Evolutionary conservation across 2,113 vertebrate genomes (phyloP), one percentile per base, ranked within the genome.

Genomic region (Lates calcarifer): DNA sequence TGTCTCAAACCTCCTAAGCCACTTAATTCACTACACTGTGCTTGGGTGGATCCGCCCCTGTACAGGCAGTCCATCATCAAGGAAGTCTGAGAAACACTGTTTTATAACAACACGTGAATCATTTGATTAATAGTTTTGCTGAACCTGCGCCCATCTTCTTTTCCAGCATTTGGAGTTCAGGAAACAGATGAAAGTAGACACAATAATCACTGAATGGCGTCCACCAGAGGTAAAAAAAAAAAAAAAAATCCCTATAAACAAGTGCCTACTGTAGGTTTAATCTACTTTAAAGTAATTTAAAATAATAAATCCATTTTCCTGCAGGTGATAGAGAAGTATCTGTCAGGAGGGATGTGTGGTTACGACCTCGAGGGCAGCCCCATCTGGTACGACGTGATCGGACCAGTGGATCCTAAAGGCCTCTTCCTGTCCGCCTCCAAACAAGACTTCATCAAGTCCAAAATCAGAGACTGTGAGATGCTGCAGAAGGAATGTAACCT

Each of bases 391-490:
- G 98, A 99, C 0, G 92, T 99, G 81, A 91, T 98, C 0, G 98
- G 98, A 15, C 97, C 97, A 0, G 90, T 99, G 80, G 98, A 99
- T 8, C 95, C 96, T 79, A 98, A 96, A 79, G 98, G 98, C 31
- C 94, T 99, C 81, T 96, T 99, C 72, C 93, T 98, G 76, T 99
- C 98, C 0, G 97, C 96, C 84, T 96, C 96, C 81, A 99, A 98
- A 86, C 98, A 99, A 90, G 98, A 99, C 91, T 94, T 99, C 87
- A 93, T 99, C 58, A 98, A 95, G 92, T 97, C 96, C 85, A 99
- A 99, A 94, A 96, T 97, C 91, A 91, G 95, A 9, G 97, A 99
- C 91, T 99, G 98, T 0, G 97, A 99, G 93, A n/a, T 94, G 79
- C 91, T 99, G 70, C 94, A 94, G 84, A 91, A 37, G 0, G 94